Percentiles rank a stretch among this genome's conserved stretches.
These are phyloP conservation scores for Dermatemys mawii DNA, from an alignment of 2,113 vertebrate species.

Conservation along the genomic window DNA sequence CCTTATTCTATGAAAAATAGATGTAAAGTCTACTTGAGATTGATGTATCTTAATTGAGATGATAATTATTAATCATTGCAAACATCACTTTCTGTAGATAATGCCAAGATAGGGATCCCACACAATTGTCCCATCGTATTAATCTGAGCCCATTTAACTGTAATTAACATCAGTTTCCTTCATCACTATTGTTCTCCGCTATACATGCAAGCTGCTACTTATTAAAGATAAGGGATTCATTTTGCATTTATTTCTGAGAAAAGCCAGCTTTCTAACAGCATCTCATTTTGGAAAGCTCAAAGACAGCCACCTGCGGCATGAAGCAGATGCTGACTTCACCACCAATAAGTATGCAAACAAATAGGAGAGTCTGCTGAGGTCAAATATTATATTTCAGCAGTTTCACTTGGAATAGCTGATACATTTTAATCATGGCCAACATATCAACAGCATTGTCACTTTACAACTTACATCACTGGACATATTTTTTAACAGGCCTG, in stretches of 20 bases:
- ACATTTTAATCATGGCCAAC: background rate
- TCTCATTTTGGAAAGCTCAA: background rate
- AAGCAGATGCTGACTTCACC: too few species aligned
- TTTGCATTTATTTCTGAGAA: background rate
- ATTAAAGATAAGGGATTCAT: background rate
- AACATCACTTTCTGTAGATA: background rate
- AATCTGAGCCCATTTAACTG: too few species aligned
- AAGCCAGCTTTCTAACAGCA: background rate
- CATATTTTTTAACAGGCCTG: background rate
- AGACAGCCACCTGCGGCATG: background rate
- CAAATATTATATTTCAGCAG: background rate
- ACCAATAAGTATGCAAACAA: too few species aligned
- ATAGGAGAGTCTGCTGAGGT: background rate
- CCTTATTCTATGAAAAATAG: background rate
- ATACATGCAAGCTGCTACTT: background rate
- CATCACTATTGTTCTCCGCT: background rate
- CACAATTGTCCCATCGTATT: background rate
- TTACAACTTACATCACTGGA: background rate
- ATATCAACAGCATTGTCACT: background rate
- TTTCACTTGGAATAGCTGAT: background rate
- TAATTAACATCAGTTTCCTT: background rate
- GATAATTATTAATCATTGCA: background rate
- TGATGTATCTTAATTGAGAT: background rate
- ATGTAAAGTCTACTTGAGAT: background rate
- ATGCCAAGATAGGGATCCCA: background rate